A percentile compares a stretch with the other conserved stretches of the same genome.
Evolutionary conservation across 2,797 vertebrate genomes (phyloP).

Genomic region (Zalophus californianus): DNA sequence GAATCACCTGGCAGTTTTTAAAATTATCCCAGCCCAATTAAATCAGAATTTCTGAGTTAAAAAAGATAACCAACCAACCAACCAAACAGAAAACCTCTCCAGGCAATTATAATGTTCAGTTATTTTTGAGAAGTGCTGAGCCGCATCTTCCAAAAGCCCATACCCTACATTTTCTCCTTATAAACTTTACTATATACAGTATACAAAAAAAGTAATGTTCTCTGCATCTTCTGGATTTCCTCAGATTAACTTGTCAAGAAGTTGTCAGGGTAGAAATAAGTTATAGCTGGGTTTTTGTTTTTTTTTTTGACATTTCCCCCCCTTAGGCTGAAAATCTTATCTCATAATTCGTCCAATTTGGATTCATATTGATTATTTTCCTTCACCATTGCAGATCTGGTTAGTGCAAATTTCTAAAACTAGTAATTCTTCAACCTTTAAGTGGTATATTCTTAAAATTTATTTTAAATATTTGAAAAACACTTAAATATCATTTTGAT

Average conservation of each 20-base stretch:
- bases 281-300: background rate
- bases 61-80: background rate
- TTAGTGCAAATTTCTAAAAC: background rate
- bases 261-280: background rate
- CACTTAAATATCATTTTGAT: background rate
- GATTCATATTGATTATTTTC: background rate
- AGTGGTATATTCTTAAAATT: background rate
- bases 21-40: background rate
- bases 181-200: background rate
- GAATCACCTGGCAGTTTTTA: background rate
- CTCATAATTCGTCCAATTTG: background rate
- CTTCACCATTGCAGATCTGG: background rate
- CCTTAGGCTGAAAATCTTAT: background rate
- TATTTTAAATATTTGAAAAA: slow-evolving; percentile 16
- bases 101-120: background rate
- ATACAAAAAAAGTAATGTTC: background rate
- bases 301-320: background rate
- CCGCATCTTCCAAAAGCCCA: background rate
- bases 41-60: slow-evolving; percentile 17
- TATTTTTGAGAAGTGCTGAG: background rate
- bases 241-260: background rate
- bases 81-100: background rate
- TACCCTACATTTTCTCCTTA: background rate
- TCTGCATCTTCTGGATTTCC: background rate
- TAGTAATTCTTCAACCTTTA: background rate